These are phyloP conservation scores for Eptatretus burgeri DNA, from an alignment of 2,113 vertebrate genomes.

Conservation along the genomic window DNA sequence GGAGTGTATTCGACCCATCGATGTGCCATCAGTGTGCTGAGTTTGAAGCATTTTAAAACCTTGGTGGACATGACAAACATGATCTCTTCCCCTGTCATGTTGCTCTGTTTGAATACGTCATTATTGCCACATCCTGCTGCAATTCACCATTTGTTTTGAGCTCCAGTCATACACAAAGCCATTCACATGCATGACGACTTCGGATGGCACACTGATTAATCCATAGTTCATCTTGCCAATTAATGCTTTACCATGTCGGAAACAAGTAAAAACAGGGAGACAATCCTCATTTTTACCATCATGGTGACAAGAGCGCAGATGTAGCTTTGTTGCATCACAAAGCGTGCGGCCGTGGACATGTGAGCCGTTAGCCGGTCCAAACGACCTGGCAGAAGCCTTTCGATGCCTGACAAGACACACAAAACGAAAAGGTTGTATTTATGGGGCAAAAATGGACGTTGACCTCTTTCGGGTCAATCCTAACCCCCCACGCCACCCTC, in stretches of 20 bases:
- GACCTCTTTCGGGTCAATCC: too few species aligned
- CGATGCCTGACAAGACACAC: background rate
- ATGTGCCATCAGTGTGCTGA: too few species aligned
- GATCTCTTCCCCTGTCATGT: too few species aligned
- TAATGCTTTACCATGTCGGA: background rate
- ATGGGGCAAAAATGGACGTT: too few species aligned
- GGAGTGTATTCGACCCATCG: too few species aligned
- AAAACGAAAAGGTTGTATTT: background rate
- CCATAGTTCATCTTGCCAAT: background rate
- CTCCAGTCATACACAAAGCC: too few species aligned
- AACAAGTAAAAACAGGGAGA: background rate
- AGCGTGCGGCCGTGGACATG: conserved; percentile 51
- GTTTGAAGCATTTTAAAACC: too few species aligned
- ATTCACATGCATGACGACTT: background rate
- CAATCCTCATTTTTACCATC: conserved; percentile 42
- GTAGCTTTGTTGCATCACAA: conserved; percentile 96
- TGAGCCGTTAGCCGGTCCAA: background rate
- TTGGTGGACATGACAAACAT: too few species aligned
- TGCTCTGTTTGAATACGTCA: too few species aligned
- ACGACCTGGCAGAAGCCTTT: background rate
- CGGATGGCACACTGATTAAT: background rate
- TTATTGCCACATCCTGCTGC: too few species aligned
- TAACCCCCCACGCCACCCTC: too few species aligned
- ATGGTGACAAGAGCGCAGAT: conserved; percentile 89
- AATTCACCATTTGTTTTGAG: too few species aligned